A percentile compares a stretch with the other conserved stretches of the same genome.
phyloP scores from a whole-genome alignment of 2,888 invertebrate species.

The Cryptosula pallasiana region DNA sequence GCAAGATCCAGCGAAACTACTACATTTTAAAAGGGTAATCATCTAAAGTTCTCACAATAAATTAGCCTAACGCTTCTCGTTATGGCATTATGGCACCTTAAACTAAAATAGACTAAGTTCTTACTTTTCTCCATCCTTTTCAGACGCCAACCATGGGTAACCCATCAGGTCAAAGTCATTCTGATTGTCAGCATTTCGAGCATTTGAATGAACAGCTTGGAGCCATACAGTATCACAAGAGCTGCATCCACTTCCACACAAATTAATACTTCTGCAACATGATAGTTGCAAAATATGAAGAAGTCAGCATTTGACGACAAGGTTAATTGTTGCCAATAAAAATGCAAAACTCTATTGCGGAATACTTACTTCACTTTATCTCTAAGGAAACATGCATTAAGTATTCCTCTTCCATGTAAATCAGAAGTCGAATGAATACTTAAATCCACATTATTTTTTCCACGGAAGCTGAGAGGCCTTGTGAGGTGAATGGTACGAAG shows the following conservation, averaged over 20 bases:
- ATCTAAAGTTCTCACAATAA: too few species aligned
- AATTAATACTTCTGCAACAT: not conserved
- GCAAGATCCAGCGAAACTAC: too few species aligned
- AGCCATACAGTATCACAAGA: not conserved
- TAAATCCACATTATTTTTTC: constrained; percentile 9
- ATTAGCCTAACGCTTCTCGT: too few species aligned
- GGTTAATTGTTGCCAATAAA: too few species aligned
- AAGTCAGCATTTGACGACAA: too few species aligned
- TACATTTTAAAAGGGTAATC: too few species aligned
- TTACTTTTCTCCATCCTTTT: too few species aligned
- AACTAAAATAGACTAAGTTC: too few species aligned
- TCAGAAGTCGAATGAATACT: not conserved
- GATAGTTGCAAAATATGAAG: not conserved
- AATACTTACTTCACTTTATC: not conserved
- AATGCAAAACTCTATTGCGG: too few species aligned
- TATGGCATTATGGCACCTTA: too few species aligned
- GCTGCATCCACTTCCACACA: not conserved
- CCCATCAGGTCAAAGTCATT: not conserved
- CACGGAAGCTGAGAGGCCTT: not conserved
- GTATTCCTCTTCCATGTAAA: not conserved
- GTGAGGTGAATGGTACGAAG: not conserved
- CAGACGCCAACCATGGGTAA: not conserved
- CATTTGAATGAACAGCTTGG: not conserved
- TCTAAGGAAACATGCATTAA: not conserved
- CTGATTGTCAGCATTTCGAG: not conserved